These are phyloP conservation scores for Cyprinella venusta DNA, from an alignment of 2,797 vertebrate species.

Conservation along the genomic window DNA sequence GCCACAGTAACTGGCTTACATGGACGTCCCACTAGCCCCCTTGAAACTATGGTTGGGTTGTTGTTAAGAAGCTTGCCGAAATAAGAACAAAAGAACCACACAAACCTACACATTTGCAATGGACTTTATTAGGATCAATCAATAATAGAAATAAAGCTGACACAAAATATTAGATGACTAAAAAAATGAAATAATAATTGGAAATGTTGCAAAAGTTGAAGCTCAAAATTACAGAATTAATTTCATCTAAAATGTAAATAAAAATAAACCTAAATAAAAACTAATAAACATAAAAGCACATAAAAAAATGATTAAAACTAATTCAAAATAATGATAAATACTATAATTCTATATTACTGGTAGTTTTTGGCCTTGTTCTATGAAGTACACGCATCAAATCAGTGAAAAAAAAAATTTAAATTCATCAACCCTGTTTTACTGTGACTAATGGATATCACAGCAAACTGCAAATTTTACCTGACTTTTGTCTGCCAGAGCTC, in stretches of 20 bases:
- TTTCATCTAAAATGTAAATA: too few relatives aligned
- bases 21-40: not conserved
- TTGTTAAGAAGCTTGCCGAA: not conserved
- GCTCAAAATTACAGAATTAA: too few relatives aligned
- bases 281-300: too few relatives aligned
- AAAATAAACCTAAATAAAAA: too few relatives aligned
- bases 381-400: not conserved
- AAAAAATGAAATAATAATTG: too few relatives aligned
- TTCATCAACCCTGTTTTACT: not conserved
- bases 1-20: not conserved
- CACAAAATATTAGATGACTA: too few relatives aligned
- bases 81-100: not conserved
- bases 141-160: too few relatives aligned
- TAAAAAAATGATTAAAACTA: not conserved
- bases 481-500: conserved; percentile 80
- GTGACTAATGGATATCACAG: not conserved
- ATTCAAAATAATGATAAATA: not conserved
- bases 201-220: too few relatives aligned
- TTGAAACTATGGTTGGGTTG: not conserved
- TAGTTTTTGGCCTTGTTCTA: too few relatives aligned
- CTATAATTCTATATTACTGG: not conserved
- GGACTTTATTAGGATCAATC: not conserved
- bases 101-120: not conserved
- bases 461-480: conserved; percentile 67
- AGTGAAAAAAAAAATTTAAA: not conserved